Conservation (phyloP, 2,888 invertebrate genomes). For the Chalcis sispes region DNA sequence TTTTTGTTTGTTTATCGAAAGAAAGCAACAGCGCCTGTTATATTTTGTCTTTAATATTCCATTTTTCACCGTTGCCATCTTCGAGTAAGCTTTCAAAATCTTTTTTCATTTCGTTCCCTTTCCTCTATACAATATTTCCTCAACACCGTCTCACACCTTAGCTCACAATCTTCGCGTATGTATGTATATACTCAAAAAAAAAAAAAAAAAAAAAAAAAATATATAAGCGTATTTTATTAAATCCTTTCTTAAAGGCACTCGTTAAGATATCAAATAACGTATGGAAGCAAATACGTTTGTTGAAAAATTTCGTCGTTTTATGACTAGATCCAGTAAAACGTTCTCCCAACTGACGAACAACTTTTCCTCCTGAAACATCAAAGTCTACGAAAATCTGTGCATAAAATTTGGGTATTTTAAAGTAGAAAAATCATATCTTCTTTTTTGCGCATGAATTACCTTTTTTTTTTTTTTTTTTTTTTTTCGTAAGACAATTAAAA, state of each 20-base stretch:
- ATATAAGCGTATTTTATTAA: slow-evolving; percentile 37
- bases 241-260: slow-evolving; percentile 39
- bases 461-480: not conserved
- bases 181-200: slow-evolving; percentile 25
- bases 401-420: slow-evolving; percentile 13
- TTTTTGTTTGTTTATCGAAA: not conserved
- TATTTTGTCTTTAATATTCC: not conserved
- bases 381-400: slow-evolving; percentile 22
- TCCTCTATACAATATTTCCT: slow-evolving; percentile 50
- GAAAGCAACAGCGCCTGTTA: slow-evolving; percentile 28
- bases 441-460: not conserved
- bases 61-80: slow-evolving; percentile 26
- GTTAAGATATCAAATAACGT: not conserved
- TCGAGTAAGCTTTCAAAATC: slow-evolving; percentile 3
- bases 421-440: not conserved
- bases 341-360: slow-evolving; percentile 52
- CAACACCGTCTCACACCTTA: slow-evolving; percentile 46
- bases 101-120: slow-evolving; percentile 44
- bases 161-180: slow-evolving; percentile 39
- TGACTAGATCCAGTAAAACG: slow-evolving; percentile 8
- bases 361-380: slow-evolving; percentile 57
- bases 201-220: slow-evolving; percentile 1
- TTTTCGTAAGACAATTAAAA: not conserved
- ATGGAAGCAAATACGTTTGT: not conserved
- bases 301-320: not conserved